Percentiles rank a stretch among this genome's conserved stretches.
Evolutionary conservation across 2,888 invertebrate genomes (phyloP).

Genomic region (Leptinotarsa haldemani): DNA sequence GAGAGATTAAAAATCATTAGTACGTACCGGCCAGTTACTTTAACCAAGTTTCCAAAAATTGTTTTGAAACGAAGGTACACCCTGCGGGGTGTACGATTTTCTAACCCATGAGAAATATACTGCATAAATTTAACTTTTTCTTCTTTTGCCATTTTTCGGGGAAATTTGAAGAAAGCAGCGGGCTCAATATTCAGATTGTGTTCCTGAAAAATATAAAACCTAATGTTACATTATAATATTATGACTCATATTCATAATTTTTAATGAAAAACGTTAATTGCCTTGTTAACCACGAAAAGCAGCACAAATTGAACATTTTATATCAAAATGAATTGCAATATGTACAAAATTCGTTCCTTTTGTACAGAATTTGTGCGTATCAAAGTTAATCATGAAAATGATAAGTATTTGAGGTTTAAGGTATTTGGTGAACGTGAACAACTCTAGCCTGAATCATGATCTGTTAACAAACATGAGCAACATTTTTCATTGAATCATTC

Average conservation of each 20-base stretch:
- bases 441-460: too few relatives aligned
- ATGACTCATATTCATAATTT: too few relatives aligned
- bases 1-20: background rate
- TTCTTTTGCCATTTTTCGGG: slow-evolving; percentile 7
- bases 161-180: slow-evolving; percentile 40
- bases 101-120: slow-evolving; percentile 46
- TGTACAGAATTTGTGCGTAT: background rate
- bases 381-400: background rate
- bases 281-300: too few relatives aligned
- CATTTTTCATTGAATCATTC: too few relatives aligned
- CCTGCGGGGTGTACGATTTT: slow-evolving; percentile 43
- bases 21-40: slow-evolving; percentile 48
- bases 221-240: slow-evolving; percentile 4
- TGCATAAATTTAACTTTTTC: slow-evolving; percentile 47
- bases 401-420: background rate
- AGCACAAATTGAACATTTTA: background rate
- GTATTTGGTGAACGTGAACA: background rate
- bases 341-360: background rate
- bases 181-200: slow-evolving; percentile 45
- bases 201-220: slow-evolving; percentile 44
- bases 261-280: too few relatives aligned
- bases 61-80: slow-evolving; percentile 49
- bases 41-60: slow-evolving; percentile 28
- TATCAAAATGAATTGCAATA: background rate
- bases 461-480: too few relatives aligned